Base-by-base conservation (phyloP, 2,797 vertebrate genomes). In the Chiroxiphia lanceolata region DNA sequence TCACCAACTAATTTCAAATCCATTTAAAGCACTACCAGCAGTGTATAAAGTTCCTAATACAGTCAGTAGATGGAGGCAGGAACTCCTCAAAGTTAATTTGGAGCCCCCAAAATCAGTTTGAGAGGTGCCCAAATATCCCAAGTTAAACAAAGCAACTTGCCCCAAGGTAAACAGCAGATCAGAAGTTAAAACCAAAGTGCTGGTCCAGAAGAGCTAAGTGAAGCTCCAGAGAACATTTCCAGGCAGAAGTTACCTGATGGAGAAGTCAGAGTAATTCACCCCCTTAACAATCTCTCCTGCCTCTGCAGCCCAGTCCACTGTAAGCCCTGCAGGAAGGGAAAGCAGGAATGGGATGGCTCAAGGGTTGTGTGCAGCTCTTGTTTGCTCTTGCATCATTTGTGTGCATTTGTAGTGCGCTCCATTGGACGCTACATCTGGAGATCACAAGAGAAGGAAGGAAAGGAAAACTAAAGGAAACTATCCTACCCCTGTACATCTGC, bases 41-140 rank as follows among this genome's bases (percentile, higher is more conserved):
- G 15, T 2, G 13, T 5, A 6, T 48, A 70, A 60, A 53, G 23
- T 27, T 81, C 61, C 64, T 68, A 13, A 48, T 42, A 45, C 12
- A 57, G 79, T 87, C 71, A 91, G 76, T 25, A 86, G 69, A 78
- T 86, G 76, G 61, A 85, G 61, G 90, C 69, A 94, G 31, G 91
- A 69, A 61, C 20, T 86, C 45, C 91, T 33, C 65, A 18, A 93
- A 93, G 45, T 48, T 47, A 47, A 94, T 65, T 9, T 31, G 16
- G 38, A 71, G 27, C 26, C 54, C 65, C 57, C 34, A 69, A 86
- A 83, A 88, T 50, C 60, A 81, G 26, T 68, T 45, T 82, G 21
- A 13, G 13, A 86, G 26, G 48, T 34, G 4, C 20, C 71, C n/a
- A 15, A 63, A 65, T 20, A 80, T 27, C 29, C 15, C 25, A 38